Evolutionary conservation across 2,113 vertebrate genomes (phyloP).

Genomic region (Rhea americana): DNA sequence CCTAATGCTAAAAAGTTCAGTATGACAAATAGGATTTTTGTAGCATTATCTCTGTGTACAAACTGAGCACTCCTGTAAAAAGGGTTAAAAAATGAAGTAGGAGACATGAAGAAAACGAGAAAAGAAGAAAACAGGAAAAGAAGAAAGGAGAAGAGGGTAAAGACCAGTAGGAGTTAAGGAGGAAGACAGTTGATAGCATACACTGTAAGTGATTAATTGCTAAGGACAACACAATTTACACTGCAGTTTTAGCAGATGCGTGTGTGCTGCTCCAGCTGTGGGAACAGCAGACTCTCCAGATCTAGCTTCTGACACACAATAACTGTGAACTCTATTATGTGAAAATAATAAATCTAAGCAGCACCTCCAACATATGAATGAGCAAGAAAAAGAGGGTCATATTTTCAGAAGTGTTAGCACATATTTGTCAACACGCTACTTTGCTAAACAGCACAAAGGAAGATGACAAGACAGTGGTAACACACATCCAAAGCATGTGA

Average conservation of each 20-base stretch:
- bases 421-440: constrained; percentile 52
- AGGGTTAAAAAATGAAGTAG: background rate
- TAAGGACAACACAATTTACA: constrained; percentile 27
- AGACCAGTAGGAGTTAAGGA: constrained; percentile 37
- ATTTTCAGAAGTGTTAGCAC: constrained; percentile 54
- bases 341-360: constrained; percentile 65
- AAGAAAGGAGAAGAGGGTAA: background rate
- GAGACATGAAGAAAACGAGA: background rate
- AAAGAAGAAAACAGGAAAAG: background rate
- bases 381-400: constrained; percentile 4
- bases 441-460: constrained; percentile 15
- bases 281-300: constrained; percentile 43
- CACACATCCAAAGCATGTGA: background rate
- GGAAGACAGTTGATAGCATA: background rate
- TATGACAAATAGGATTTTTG: background rate
- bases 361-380: constrained; percentile 43
- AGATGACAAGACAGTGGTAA: background rate
- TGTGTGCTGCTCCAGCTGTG: constrained; percentile 52
- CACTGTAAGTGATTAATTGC: constrained; percentile 26
- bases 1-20: background rate
- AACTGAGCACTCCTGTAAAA: background rate
- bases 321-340: constrained; percentile 28
- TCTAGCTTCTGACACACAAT: constrained; percentile 55
- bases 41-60: background rate
- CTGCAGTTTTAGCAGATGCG: constrained; percentile 24